Evolutionary conservation across 2,797 vertebrate species (phyloP).

Genomic region (Syndactyla subalaris): DNA sequence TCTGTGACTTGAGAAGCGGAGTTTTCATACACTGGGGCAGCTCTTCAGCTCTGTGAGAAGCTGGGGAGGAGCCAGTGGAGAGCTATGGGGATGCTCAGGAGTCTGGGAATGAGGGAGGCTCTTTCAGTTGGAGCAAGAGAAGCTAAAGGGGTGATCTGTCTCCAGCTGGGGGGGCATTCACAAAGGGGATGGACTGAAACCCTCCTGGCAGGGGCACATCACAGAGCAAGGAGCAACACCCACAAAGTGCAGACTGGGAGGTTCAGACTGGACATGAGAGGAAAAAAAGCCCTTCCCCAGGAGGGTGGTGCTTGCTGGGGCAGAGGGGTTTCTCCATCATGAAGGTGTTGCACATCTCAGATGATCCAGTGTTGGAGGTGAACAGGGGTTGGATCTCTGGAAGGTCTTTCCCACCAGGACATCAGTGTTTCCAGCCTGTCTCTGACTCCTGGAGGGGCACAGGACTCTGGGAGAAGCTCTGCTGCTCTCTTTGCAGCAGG

Average conservation of each 20-base stretch:
- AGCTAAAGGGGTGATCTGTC: background rate
- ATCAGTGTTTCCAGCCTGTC: background rate
- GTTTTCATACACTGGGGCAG: background rate
- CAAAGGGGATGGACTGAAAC: background rate
- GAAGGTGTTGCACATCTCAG: background rate
- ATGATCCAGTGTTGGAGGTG: background rate
- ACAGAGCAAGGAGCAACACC: background rate
- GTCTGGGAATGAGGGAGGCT: fast-evolving
- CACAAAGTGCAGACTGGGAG: background rate
- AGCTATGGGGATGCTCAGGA: background rate
- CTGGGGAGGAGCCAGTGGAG: background rate
- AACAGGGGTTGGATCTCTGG: background rate
- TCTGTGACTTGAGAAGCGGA: background rate
- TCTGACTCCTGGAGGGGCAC: background rate
- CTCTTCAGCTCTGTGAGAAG: background rate
- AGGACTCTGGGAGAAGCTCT: background rate
- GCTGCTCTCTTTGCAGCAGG: background rate
- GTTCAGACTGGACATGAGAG: background rate
- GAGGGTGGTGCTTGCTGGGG: background rate
- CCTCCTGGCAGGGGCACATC: background rate
- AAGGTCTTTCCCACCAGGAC: background rate
- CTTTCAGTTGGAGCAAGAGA: background rate
- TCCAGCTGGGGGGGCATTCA: background rate
- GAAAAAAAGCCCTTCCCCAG: background rate
- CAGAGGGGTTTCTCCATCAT: background rate